Evolutionary conservation across 2,113 vertebrate species (phyloP).

Genomic region (Vulpes lagopus): DNA sequence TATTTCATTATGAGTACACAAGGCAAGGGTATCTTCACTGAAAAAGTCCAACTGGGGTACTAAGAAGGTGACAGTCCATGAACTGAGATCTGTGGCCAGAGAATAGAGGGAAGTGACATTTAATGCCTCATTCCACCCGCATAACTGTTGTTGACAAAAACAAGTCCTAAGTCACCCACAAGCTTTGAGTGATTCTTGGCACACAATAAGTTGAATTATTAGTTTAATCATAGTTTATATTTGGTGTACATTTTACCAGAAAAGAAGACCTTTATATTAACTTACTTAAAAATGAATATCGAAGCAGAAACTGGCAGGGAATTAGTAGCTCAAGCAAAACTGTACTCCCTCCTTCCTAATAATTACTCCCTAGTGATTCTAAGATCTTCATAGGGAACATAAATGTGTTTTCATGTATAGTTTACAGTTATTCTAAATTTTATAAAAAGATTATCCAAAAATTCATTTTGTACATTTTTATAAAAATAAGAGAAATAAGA

Average conservation of each 20-base stretch:
- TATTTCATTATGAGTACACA: neutral
- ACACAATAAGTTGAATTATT: neutral
- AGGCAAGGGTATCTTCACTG: neutral
- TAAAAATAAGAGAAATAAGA: neutral
- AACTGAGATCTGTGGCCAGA: neutral
- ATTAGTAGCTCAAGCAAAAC: neutral
- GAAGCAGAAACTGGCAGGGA: neutral
- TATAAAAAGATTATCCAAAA: neutral
- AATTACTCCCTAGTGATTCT: neutral
- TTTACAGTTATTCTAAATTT: conserved; percentile 33
- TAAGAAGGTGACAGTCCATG: neutral
- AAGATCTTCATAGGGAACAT: neutral
- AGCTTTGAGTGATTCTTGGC: neutral
- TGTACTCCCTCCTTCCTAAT: neutral
- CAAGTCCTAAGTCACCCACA: neutral
- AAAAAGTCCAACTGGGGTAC: neutral
- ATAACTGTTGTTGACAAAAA: neutral
- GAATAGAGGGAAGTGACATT: neutral
- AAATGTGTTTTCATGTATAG: neutral
- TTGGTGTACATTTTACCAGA: neutral
- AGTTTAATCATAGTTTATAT: neutral
- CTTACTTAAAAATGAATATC: neutral
- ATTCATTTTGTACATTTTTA: neutral
- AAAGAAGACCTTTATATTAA: neutral
- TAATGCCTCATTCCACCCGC: neutral